Evolutionary conservation across 2,113 vertebrate genomes (phyloP).

Genomic region (Syngnathoides biaculeatus): DNA sequence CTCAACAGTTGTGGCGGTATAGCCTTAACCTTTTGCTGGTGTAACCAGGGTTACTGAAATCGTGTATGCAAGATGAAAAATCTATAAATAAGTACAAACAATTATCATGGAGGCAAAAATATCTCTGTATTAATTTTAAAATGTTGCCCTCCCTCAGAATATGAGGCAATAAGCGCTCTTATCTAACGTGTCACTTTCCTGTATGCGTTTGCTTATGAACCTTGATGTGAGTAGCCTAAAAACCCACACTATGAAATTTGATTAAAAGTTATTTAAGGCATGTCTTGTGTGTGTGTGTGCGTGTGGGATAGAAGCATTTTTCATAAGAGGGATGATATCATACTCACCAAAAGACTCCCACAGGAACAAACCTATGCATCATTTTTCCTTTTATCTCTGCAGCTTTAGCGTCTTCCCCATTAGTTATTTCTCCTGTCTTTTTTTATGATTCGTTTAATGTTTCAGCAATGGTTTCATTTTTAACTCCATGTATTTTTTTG

Average conservation of each 20-base stretch:
- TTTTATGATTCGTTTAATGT: slow-evolving; percentile 33
- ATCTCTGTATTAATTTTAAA: background rate
- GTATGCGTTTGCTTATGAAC: slow-evolving; percentile 55
- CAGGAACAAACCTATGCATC: slow-evolving; percentile 58
- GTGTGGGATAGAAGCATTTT: slow-evolving; percentile 38
- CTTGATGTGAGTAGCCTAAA: slow-evolving; percentile 35
- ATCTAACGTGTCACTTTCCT: slow-evolving; percentile 33
- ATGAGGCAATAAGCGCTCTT: slow-evolving; percentile 14
- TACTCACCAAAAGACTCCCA: slow-evolving; percentile 56
- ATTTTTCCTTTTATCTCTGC: slow-evolving; percentile 59
- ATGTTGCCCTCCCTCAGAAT: background rate
- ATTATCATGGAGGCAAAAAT: background rate
- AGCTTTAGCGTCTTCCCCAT: slow-evolving; percentile 49
- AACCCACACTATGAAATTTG: slow-evolving; percentile 55
- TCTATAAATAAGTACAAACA: background rate
- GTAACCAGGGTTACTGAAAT: background rate
- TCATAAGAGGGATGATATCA: slow-evolving; percentile 69
- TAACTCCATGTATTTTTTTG: slow-evolving; percentile 42
- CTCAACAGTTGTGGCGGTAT: background rate
- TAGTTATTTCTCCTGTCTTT: slow-evolving; percentile 29
- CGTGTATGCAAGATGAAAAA: background rate
- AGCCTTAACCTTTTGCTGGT: background rate
- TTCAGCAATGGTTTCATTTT: slow-evolving; percentile 36
- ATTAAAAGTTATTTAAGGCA: slow-evolving; percentile 69
- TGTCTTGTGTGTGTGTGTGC: slow-evolving; percentile 13